Evolutionary conservation across 2,113 vertebrate genomes (phyloP).

Genomic region (Accipiter cooperii): DNA sequence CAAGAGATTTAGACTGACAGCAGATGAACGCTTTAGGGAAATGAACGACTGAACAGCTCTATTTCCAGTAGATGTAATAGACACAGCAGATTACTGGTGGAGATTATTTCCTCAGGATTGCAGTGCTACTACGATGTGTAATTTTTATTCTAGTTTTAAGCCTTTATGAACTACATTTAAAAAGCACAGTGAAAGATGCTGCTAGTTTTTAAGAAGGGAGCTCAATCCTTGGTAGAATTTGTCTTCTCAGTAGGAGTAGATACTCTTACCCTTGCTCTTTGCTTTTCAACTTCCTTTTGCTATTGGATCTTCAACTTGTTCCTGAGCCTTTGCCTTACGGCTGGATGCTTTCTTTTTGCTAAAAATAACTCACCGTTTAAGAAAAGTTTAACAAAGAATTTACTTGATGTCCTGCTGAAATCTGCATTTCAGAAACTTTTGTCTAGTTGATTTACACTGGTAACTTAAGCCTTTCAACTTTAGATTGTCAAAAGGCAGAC

Average conservation of each 20-base stretch:
- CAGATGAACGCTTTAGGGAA: conserved; percentile 37
- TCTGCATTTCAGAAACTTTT: background rate
- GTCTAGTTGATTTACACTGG: background rate
- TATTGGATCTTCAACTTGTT: background rate
- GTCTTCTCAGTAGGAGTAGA: background rate
- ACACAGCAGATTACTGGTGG: background rate
- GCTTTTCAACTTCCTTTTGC: background rate
- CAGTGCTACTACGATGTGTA: background rate
- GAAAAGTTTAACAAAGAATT: background rate
- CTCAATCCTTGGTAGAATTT: background rate
- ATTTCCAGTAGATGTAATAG: background rate
- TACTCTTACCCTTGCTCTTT: background rate
- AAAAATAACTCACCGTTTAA: background rate
- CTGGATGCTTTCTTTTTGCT: background rate
- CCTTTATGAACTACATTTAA: background rate
- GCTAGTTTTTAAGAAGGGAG: background rate
- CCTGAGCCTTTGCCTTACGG: background rate
- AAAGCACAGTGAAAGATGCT: background rate
- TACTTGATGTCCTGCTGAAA: background rate
- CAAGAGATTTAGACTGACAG: conserved; percentile 48
- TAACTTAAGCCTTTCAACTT: background rate
- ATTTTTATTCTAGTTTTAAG: background rate
- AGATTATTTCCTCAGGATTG: background rate
- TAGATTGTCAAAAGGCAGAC: background rate
- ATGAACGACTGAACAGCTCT: background rate